Evolutionary conservation across 2,888 invertebrate genomes (phyloP).

Genomic region (Drosophila rubida): DNA sequence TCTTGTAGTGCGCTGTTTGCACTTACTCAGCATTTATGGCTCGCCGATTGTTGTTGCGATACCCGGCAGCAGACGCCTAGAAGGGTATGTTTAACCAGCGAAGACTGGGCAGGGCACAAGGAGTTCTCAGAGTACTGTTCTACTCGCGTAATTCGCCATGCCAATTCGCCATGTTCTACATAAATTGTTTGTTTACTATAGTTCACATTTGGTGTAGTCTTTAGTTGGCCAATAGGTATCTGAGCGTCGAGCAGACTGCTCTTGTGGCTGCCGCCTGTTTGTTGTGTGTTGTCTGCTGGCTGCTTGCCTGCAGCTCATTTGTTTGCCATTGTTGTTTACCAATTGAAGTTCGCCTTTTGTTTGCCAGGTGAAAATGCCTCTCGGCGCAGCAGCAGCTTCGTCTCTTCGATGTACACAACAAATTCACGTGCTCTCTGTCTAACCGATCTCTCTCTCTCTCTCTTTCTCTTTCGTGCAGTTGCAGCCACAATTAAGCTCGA

Average conservation of each 20-base stretch:
- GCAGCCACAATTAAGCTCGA: conserved; percentile 54
- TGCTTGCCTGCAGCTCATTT: conserved; percentile 66
- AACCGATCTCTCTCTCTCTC: conserved; percentile 3
- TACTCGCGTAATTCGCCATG: too few species aligned
- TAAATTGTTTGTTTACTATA: too few species aligned
- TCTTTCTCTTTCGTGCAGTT: conserved; percentile 46
- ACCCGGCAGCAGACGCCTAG: background rate
- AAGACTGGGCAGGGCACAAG: too few species aligned
- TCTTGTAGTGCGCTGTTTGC: conserved; percentile 56
- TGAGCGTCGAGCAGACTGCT: background rate
- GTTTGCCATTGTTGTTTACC: conserved; percentile 81
- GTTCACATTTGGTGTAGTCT: too few species aligned
- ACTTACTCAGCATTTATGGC: conserved; percentile 73
- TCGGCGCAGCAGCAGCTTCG: background rate
- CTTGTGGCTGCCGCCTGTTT: conserved; percentile 31
- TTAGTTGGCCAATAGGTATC: too few species aligned
- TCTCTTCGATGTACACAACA: conserved; percentile 64
- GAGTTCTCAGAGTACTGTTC: too few species aligned
- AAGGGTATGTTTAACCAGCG: background rate
- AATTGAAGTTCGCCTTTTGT: conserved; percentile 75
- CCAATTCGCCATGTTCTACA: too few species aligned
- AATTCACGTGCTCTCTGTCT: conserved; percentile 60
- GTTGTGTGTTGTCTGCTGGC: conserved; percentile 47
- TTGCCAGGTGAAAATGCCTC: conserved; percentile 77
- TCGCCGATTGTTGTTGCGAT: conserved; percentile 19